These are phyloP conservation scores for Papilio protenor DNA, from an alignment of 2,888 invertebrate species.

Conservation along the genomic window DNA sequence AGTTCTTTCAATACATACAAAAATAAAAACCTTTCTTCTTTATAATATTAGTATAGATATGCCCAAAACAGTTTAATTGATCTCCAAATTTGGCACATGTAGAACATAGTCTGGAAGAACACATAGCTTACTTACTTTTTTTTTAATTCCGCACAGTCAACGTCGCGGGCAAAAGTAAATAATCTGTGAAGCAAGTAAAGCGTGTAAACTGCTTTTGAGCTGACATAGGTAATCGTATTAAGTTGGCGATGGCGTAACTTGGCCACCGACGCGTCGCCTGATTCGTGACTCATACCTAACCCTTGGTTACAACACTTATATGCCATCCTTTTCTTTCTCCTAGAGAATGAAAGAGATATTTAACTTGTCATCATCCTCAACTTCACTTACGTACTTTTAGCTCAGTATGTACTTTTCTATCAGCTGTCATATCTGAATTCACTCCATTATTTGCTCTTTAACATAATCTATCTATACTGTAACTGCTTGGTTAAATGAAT, in stretches of 20 bases:
- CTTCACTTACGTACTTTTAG: neutral
- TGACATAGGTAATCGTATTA: slow-evolving; percentile 9
- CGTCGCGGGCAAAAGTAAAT: neutral
- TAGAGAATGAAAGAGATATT: no score
- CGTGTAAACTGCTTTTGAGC: slow-evolving; percentile 1
- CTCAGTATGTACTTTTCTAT: neutral
- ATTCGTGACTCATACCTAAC: neutral
- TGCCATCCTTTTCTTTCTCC: neutral
- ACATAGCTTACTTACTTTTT: no score
- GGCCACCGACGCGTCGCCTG: slow-evolving; percentile 2
- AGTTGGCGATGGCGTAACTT: slow-evolving; percentile 5
- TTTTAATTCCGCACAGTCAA: no score
- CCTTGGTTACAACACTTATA: neutral
- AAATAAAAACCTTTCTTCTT: no score
- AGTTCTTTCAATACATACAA: no score
- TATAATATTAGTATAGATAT: no score
- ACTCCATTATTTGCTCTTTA: neutral
- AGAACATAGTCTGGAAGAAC: no score
- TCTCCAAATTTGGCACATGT: no score
- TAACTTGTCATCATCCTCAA: neutral
- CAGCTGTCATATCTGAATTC: neutral
- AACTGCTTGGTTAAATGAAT: neutral
- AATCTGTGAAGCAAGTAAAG: slow-evolving; percentile 8
- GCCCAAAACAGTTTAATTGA: no score
- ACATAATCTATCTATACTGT: neutral